These are phyloP conservation scores for Cerastis rubricosa DNA, from an alignment of 2,888 invertebrate genomes.

Conservation along the genomic window DNA sequence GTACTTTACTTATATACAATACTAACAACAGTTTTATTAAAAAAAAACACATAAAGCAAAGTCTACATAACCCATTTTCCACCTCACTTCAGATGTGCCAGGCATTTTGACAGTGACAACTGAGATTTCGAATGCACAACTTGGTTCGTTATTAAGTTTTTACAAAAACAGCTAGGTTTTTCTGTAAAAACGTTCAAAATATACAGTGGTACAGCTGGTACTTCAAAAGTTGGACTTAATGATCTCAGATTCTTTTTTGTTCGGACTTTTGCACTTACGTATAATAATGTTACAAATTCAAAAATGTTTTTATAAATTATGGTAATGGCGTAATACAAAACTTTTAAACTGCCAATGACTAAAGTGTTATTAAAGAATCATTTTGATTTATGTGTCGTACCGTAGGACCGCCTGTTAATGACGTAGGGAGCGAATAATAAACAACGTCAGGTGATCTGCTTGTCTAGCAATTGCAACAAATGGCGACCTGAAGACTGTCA, in stretches of 20 bases:
- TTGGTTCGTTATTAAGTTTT: slow-evolving; percentile 8
- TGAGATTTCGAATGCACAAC: background rate
- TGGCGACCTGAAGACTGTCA: background rate
- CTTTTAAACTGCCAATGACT: background rate
- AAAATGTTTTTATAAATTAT: background rate
- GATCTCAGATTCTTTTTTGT: slow-evolving; percentile 16
- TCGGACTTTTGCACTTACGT: background rate
- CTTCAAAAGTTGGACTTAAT: slow-evolving; percentile 27
- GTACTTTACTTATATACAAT: background rate
- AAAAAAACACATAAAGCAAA: background rate
- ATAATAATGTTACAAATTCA: slow-evolving; percentile 6
- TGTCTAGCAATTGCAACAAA: background rate
- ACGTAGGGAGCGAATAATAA: background rate
- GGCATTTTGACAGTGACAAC: background rate
- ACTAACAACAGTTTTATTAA: background rate
- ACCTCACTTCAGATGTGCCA: background rate
- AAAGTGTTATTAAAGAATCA: background rate
- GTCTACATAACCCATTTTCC: background rate
- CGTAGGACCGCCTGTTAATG: background rate
- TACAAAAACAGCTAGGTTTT: background rate
- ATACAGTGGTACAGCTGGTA: slow-evolving; percentile 8
- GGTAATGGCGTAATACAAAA: background rate
- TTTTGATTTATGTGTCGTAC: background rate
- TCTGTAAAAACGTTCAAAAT: background rate
- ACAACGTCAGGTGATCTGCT: background rate